Conservation (phyloP, 2,888 invertebrate genomes). For the Dicyrtoma fusca region DNA sequence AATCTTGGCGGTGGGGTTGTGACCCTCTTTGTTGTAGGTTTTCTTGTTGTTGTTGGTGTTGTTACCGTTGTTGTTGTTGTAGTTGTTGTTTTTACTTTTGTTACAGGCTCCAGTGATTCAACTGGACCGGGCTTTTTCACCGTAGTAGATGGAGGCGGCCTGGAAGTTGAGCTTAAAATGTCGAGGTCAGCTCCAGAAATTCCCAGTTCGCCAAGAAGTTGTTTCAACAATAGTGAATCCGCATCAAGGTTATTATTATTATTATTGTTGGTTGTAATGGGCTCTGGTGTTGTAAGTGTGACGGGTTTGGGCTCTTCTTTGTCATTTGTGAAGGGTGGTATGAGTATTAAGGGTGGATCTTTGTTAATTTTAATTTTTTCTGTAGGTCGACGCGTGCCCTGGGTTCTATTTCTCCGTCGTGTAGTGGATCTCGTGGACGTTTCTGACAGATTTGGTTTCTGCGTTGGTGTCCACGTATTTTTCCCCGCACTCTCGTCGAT, state of each 20-base stretch:
- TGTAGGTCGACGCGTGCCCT: neutral
- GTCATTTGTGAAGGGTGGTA: constrained; percentile 30
- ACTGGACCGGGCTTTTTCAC: neutral
- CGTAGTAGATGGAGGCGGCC: neutral
- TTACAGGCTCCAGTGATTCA: constrained; percentile 1
- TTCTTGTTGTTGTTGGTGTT: constrained; percentile 12
- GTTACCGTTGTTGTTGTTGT: neutral
- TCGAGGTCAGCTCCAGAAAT: neutral
- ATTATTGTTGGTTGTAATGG: neutral
- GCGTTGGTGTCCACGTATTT: constrained; percentile 20
- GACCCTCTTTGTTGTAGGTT: neutral
- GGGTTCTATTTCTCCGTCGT: neutral
- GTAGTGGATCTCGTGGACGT: neutral
- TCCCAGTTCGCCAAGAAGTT: constrained; percentile 22
- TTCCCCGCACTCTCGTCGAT: constrained; percentile 18
- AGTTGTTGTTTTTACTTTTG: neutral
- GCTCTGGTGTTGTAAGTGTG: constrained; percentile 7
- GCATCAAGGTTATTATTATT: neutral
- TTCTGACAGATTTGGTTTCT: neutral
- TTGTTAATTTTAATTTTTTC: constrained; percentile 17
- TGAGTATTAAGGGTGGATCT: constrained; percentile 31
- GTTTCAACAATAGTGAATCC: constrained; percentile 28
- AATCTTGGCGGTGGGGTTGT: neutral
- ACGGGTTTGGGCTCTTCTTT: constrained; percentile 11
- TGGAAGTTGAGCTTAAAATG: neutral